A percentile compares a stretch with the other conserved stretches of the same genome.
phyloP scores from a whole-genome alignment of 1,140 invertebrate genomes.

The Proales similis region DNA sequence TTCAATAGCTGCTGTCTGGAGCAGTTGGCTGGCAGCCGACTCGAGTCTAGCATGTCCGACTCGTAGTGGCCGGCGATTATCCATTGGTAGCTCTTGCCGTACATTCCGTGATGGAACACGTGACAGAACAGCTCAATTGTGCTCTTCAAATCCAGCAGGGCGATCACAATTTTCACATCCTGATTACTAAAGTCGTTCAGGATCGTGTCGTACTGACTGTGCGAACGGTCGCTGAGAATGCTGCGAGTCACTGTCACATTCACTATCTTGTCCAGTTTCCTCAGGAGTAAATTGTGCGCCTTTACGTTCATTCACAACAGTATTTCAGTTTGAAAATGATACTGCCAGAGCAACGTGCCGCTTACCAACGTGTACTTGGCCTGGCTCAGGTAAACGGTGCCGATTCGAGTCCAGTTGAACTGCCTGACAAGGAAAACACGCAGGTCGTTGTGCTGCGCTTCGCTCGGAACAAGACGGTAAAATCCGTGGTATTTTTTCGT shows the following conservation, averaged over 20 bases:
- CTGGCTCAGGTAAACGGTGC: slow-evolving; percentile 85
- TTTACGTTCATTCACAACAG: not conserved
- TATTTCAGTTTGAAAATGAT: slow-evolving; percentile 7
- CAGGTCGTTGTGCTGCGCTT: slow-evolving; percentile 81
- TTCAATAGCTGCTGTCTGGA: slow-evolving; percentile 66
- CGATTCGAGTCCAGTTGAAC: slow-evolving; percentile 95
- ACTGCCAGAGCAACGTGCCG: too few species aligned
- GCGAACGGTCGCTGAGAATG: slow-evolving; percentile 11
- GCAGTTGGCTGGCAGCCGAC: slow-evolving; percentile 56
- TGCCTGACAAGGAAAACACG: slow-evolving; percentile 73
- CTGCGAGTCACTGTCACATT: slow-evolving; percentile 16
- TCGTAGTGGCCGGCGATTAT: slow-evolving; percentile 75
- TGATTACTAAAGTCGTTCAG: slow-evolving; percentile 29
- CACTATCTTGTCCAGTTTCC: slow-evolving; percentile 6
- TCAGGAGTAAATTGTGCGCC: slow-evolving; percentile 32
- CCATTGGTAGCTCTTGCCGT: slow-evolving; percentile 89
- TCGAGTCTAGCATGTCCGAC: slow-evolving; percentile 40
- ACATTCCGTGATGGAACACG: slow-evolving; percentile 57
- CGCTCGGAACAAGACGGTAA: slow-evolving; percentile 55
- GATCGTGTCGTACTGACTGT: slow-evolving; percentile 2
- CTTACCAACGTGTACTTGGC: slow-evolving; percentile 79
- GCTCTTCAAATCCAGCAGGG: not conserved
- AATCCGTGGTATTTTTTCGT: slow-evolving; percentile 82
- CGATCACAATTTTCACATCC: slow-evolving; percentile 35
- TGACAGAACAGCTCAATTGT: slow-evolving; percentile 31